These are phyloP conservation scores for Drosophila nasuta DNA, from an alignment of 1,140 invertebrate species.

Conservation along the genomic window DNA sequence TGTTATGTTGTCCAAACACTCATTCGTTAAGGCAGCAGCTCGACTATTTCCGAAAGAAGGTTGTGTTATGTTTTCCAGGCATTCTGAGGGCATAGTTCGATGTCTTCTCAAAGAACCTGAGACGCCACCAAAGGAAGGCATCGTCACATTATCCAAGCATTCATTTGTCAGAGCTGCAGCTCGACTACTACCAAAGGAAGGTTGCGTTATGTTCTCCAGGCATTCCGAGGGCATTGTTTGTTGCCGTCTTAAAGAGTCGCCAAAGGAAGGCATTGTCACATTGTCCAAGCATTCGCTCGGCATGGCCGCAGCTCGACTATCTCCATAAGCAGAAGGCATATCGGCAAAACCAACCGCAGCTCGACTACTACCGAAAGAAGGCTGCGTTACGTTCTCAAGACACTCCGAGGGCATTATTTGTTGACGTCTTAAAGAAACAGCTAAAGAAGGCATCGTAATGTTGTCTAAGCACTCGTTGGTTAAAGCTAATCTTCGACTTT, in stretches of 20 bases:
- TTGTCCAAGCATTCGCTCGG: conserved; percentile 1
- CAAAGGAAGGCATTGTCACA: conserved; percentile 13
- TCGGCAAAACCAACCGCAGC: too few relatives aligned
- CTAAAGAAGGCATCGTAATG: conserved; percentile 31
- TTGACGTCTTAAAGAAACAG: not conserved
- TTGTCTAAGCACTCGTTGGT: conserved; percentile 2
- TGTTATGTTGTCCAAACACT: conserved; percentile 6
- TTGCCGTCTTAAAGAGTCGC: not conserved
- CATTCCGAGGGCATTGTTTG: conserved; percentile 10
- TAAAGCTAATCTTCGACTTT: not conserved
- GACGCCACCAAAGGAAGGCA: conserved; percentile 28
- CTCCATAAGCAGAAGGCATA: too few relatives aligned
- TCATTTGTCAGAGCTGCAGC: not conserved
- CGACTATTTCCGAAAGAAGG: conserved; percentile 4
- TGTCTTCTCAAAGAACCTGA: not conserved
- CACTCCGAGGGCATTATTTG: not conserved
- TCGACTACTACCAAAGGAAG: conserved; percentile 11
- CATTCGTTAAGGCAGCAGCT: not conserved
- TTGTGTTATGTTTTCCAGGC: conserved; percentile 11
- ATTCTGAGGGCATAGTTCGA: conserved; percentile 8
- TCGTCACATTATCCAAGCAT: conserved; percentile 16
- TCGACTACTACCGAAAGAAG: too few relatives aligned
- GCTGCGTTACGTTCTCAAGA: not conserved
- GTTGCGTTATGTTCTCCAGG: conserved; percentile 19
- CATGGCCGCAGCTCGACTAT: not conserved